phyloP scores from a whole-genome alignment of 2,113 vertebrate genomes.

The Psittacara wagleri region DNA sequence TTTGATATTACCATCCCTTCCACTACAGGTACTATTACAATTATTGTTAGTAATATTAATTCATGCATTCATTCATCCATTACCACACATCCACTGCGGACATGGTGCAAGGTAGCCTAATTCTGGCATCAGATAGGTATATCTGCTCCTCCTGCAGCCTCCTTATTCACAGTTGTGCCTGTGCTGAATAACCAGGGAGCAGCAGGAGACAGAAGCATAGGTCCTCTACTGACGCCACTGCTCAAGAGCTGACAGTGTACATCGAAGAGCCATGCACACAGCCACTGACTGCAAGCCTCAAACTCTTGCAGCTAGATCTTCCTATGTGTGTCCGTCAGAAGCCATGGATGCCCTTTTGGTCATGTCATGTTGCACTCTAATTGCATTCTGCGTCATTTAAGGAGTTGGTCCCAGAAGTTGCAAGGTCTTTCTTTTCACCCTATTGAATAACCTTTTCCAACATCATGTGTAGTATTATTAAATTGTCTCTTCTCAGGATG shows the following conservation, averaged over 20 bases:
- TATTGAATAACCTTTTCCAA: not conserved
- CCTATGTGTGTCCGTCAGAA: not conserved
- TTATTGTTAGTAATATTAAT: not conserved
- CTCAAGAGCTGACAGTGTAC: rapidly evolving
- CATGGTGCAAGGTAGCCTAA: not conserved
- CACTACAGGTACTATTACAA: not conserved
- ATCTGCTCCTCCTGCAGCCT: not conserved
- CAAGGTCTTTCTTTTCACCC: not conserved
- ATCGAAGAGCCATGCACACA: not conserved
- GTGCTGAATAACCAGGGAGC: not conserved
- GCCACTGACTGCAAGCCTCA: rapidly evolving
- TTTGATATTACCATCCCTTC: not conserved
- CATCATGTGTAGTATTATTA: not conserved
- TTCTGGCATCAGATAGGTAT: not conserved
- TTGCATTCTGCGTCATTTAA: not conserved
- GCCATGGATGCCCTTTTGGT: not conserved
- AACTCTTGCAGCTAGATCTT: not conserved
- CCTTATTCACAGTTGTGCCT: rapidly evolving
- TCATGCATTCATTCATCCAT: not conserved
- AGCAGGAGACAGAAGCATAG: not conserved
- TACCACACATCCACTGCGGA: not conserved
- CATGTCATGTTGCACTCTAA: rapidly evolving
- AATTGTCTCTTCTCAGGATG: not conserved
- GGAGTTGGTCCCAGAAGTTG: not conserved
- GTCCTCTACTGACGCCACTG: not conserved